A percentile compares a stretch with the other conserved stretches of the same genome.
Evolutionary conservation across 2,113 vertebrate species (phyloP).

Genomic region (Syngnathus typhle): DNA sequence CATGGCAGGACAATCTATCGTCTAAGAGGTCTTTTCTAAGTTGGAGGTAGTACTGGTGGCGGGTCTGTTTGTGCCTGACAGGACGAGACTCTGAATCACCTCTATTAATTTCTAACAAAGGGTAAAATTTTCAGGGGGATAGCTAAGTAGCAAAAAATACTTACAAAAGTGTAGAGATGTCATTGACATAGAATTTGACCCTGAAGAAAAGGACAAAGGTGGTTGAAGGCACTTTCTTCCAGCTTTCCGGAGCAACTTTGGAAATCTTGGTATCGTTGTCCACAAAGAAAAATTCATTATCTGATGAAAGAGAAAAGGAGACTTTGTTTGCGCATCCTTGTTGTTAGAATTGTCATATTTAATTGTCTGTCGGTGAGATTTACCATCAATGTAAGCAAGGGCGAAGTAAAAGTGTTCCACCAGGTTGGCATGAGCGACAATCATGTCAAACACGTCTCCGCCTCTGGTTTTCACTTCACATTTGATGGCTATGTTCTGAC

Average conservation of each 20-base stretch:
- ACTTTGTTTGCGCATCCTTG: too few species aligned
- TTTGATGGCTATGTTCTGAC: constrained; percentile 80
- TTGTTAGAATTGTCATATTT: neutral
- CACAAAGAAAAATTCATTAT: constrained; percentile 86
- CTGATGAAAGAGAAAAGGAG: constrained; percentile 53
- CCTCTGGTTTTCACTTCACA: constrained; percentile 80
- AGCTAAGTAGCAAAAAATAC: constrained; percentile 37
- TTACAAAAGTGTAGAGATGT: constrained; percentile 78
- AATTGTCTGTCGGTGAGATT: neutral
- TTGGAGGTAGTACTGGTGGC: constrained; percentile 87
- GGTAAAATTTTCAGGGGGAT: too few species aligned
- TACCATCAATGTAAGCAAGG: constrained; percentile 82
- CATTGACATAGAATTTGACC: constrained; percentile 82
- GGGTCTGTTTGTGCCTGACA: constrained; percentile 75
- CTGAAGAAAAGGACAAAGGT: constrained; percentile 81
- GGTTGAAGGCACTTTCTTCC: constrained; percentile 79
- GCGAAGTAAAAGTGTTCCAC: constrained; percentile 84
- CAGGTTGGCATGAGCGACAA: constrained; percentile 77
- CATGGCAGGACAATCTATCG: constrained; percentile 74
- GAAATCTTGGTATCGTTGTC: constrained; percentile 81
- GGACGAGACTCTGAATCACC: neutral
- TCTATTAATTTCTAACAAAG: neutral
- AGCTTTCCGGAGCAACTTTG: constrained; percentile 81
- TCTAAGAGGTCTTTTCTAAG: constrained; percentile 85
- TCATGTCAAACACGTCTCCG: constrained; percentile 78